These are phyloP conservation scores for Cheilosia soror DNA, from an alignment of 2,888 invertebrate species.

Conservation along the genomic window DNA sequence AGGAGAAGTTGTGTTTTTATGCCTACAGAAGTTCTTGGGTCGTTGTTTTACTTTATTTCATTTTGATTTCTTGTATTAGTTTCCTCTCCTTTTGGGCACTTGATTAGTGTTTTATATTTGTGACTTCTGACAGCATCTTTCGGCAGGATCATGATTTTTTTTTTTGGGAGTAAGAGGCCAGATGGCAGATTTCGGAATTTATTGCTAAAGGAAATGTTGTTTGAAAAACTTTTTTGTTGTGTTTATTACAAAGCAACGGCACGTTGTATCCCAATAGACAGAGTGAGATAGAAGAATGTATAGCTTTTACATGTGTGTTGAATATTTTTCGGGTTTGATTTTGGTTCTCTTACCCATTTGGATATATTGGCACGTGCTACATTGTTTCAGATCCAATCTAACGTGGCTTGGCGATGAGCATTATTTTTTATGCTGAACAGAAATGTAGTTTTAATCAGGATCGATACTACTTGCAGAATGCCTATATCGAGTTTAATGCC, in stretches of 20 bases:
- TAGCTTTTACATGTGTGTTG: too few species aligned
- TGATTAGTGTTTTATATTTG: conserved; percentile 61
- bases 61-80: conserved; percentile 37
- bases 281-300: too few species aligned
- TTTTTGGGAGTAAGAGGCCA: neutral
- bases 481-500: neutral
- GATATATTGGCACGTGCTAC: too few species aligned
- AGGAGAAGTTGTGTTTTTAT: conserved; percentile 59
- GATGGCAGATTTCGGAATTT: conserved; percentile 48
- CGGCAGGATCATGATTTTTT: conserved; percentile 20
- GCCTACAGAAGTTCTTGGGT: conserved; percentile 4
- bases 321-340: too few species aligned
- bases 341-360: too few species aligned
- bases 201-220: conserved; percentile 18
- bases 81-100: neutral
- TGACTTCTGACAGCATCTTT: conserved; percentile 44
- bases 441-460: too few species aligned
- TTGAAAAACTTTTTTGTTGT: neutral
- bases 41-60: conserved; percentile 28
- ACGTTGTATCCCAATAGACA: too few species aligned
- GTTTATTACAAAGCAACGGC: too few species aligned
- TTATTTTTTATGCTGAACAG: too few species aligned
- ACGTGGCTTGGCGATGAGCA: too few species aligned
- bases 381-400: too few species aligned
- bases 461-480: neutral